Evolutionary conservation across 1,140 invertebrate genomes (phyloP), one percentile per base, ranked within the genome.

Genomic region (Dryas iulia): DNA sequence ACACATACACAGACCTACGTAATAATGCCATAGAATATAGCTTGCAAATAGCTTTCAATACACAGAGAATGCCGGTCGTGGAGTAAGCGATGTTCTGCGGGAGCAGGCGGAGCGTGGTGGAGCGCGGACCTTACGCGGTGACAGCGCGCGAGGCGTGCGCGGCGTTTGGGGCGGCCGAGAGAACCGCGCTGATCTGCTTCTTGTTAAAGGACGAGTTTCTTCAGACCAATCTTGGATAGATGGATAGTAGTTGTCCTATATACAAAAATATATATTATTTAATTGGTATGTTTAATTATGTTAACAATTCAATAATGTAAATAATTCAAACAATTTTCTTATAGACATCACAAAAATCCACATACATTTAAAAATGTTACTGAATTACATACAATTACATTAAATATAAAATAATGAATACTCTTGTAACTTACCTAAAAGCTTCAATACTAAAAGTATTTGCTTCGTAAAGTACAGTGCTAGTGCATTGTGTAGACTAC

Each of bases 31-130:
- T 47, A 18, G 21, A 11, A 21, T n/a, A 47, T 47, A 35, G 1
- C n/a, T 35, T 35, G 4, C 35, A 18, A 7, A 21, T 3, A 11
- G 18, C 7, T 47, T 52, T 83, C 74, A 90, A 78, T 91, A 91
- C 23, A 91, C 73, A 12, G 86, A 82, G 53, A 91, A 91, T 14
- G 89, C 89, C 1, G 89, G 89, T 11, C 89, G 79, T 23, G 86
- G 86, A 33, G 82, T 76, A 10, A 91, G 72, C 0, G 83, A 84
- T 0, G 82, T 74, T 23, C 84, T 79, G 52, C 89, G 73, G 2
- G 87, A 85, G 59, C 82, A 87, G 0, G 80, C 73, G 5, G 83
- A 80, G 6, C 79, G 76, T 0, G 78, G 75, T 5, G 79, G 77
- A 0, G 82, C 88, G 24, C 86, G 79, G 75, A 3, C 76, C 63